Percentiles rank a stretch among this genome's conserved stretches.
These are phyloP conservation scores for Alsophila aescularia DNA, from an alignment of 2,888 invertebrate species.

Conservation along the genomic window DNA sequence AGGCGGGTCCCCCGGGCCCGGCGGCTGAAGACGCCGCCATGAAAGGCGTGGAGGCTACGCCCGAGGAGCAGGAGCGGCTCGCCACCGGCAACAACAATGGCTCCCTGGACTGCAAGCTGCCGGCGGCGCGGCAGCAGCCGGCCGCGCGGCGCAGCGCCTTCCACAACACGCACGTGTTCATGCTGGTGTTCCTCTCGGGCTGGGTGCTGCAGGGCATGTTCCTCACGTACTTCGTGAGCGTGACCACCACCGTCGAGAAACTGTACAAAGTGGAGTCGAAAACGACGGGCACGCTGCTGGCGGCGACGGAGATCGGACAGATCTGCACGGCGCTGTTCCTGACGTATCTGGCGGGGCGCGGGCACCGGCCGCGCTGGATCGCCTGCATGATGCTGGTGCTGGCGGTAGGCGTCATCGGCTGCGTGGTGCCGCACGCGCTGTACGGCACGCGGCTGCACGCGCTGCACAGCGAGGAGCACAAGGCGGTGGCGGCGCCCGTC, in stretches of 20 bases:
- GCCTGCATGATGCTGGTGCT: constrained; percentile 96
- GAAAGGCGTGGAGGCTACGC: constrained; percentile 80
- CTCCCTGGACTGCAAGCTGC: constrained; percentile 89
- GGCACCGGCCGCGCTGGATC: constrained; percentile 97
- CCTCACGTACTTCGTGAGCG: constrained; percentile 96
- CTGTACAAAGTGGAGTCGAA: constrained; percentile 96
- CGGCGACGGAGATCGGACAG: constrained; percentile 96
- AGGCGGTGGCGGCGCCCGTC: constrained; percentile 66
- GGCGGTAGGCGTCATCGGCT: constrained; percentile 93
- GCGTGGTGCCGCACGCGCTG: constrained; percentile 94
- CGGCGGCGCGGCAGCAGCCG: constrained; percentile 67
- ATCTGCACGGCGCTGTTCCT: constrained; percentile 94
- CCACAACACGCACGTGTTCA: constrained; percentile 94
- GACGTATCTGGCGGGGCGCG: constrained; percentile 95
- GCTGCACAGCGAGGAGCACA: constrained; percentile 66
- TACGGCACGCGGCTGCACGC: constrained; percentile 90
- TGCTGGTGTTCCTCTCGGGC: constrained; percentile 94
- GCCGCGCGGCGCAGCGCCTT: constrained; percentile 88
- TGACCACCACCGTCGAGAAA: constrained; percentile 96
- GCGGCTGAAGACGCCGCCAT: constrained; percentile 71
- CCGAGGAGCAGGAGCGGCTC: constrained; percentile 79
- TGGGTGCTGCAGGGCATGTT: constrained; percentile 96
- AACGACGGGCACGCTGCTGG: constrained; percentile 94
- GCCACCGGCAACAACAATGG: constrained; percentile 88
- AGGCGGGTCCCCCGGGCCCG: constrained; percentile 70